Percentiles rank a stretch among this genome's conserved stretches.
These are phyloP conservation scores for Masticophis lateralis DNA, from an alignment of 2,797 vertebrate species.

Conservation along the genomic window DNA sequence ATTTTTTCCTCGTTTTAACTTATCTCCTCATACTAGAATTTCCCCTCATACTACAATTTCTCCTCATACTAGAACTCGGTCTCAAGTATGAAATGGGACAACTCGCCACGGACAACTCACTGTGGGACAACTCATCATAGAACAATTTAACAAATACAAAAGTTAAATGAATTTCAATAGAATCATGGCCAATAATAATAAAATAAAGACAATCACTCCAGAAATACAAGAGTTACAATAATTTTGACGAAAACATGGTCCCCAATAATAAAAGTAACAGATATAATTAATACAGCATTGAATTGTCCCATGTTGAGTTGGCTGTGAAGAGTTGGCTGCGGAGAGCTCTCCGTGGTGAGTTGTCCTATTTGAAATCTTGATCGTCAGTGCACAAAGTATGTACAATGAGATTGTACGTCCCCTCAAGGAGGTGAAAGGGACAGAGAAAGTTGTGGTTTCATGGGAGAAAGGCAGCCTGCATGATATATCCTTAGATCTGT, in stretches of 20 bases:
- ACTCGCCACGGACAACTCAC: not conserved
- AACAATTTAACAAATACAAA: not conserved
- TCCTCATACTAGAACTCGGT: not conserved
- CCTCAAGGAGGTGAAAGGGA: not conserved
- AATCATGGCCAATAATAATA: not conserved
- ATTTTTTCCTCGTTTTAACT: not conserved
- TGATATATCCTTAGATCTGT: not conserved
- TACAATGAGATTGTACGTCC: too few relatives aligned
- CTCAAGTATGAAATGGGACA: not conserved
- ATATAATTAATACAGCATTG: not conserved
- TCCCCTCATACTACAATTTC: too few relatives aligned
- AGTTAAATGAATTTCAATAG: not conserved
- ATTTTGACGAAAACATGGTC: too few relatives aligned
- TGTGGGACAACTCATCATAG: too few relatives aligned
- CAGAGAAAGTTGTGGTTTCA: not conserved
- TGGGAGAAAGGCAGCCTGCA: too few relatives aligned
- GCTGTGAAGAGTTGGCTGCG: not conserved
- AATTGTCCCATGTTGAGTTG: not conserved
- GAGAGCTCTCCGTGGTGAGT: fast-evolving
- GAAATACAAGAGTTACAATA: not conserved
- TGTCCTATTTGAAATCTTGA: not conserved
- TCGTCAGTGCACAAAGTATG: too few relatives aligned
- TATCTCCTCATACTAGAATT: not conserved
- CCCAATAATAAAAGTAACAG: too few relatives aligned
- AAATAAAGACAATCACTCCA: not conserved